Evolutionary conservation across 2,797 vertebrate genomes (phyloP).

Genomic region (Gymnopithys bicolor): DNA sequence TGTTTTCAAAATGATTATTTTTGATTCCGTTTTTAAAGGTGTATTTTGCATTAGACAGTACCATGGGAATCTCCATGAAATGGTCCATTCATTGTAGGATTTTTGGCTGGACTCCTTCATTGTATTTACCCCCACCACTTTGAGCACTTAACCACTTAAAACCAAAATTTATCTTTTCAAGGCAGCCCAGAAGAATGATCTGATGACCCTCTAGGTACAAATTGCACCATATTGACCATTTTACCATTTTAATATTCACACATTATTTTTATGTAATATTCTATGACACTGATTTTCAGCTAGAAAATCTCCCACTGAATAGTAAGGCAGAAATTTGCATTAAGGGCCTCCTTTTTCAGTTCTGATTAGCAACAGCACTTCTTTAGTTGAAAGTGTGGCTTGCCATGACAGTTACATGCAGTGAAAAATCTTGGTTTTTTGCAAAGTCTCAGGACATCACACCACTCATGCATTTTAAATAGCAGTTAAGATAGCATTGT

Average conservation of each 20-base stretch:
- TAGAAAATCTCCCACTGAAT: background rate
- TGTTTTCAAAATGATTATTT: background rate
- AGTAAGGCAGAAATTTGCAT: background rate
- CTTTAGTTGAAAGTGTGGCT: background rate
- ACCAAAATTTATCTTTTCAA: background rate
- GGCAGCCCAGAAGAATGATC: background rate
- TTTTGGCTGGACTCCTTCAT: background rate
- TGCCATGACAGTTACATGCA: background rate
- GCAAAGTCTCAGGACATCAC: background rate
- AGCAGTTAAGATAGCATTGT: background rate
- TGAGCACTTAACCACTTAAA: background rate
- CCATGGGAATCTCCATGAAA: background rate
- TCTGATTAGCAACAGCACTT: conserved; percentile 29
- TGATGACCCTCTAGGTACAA: background rate
- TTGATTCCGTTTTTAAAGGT: background rate
- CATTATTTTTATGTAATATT: background rate
- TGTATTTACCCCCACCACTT: background rate
- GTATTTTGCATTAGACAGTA: background rate
- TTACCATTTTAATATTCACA: background rate
- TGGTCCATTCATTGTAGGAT: background rate
- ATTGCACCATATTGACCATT: background rate
- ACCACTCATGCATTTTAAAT: background rate
- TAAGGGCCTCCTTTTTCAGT: background rate
- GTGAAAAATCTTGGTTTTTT: background rate
- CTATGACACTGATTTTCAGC: background rate